These are phyloP conservation scores for Punctoribates punctum DNA, from an alignment of 2,888 invertebrate genomes.

Conservation along the genomic window DNA sequence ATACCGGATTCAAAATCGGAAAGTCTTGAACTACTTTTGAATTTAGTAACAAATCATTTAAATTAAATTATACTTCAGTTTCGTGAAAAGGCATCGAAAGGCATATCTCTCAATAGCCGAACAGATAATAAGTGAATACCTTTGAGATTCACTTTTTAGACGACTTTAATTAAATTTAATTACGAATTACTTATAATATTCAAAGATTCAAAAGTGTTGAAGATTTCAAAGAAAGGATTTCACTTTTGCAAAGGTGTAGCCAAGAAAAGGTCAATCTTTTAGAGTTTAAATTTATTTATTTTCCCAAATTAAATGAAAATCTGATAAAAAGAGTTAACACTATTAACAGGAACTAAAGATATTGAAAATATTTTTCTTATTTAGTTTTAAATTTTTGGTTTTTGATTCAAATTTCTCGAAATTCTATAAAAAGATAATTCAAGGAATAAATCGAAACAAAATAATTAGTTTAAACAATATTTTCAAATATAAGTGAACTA, in stretches of 20 bases:
- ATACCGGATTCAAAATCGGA: background rate
- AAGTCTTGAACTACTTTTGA: background rate
- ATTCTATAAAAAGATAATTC: background rate
- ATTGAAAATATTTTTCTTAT: background rate
- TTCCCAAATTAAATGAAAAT: background rate
- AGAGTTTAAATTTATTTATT: background rate
- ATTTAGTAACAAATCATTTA: background rate
- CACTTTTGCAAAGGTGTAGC: too few species aligned
- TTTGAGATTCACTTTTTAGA: too few species aligned
- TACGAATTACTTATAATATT: too few species aligned
- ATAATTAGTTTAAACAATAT: background rate
- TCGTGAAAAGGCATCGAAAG: background rate
- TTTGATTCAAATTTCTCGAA: background rate
- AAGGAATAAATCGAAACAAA: background rate
- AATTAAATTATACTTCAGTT: background rate
- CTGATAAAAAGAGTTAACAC: slow-evolving; percentile 1
- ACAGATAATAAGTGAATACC: too few species aligned
- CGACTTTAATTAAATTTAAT: too few species aligned
- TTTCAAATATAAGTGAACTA: background rate
- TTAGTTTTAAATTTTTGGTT: too few species aligned
- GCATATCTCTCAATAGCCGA: too few species aligned
- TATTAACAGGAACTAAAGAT: background rate
- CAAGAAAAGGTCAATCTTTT: background rate
- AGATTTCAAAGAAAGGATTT: too few species aligned
- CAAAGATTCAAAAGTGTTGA: too few species aligned